phyloP scores from a whole-genome alignment of 1,140 invertebrate species.

The Amphibalanus amphitrite region DNA sequence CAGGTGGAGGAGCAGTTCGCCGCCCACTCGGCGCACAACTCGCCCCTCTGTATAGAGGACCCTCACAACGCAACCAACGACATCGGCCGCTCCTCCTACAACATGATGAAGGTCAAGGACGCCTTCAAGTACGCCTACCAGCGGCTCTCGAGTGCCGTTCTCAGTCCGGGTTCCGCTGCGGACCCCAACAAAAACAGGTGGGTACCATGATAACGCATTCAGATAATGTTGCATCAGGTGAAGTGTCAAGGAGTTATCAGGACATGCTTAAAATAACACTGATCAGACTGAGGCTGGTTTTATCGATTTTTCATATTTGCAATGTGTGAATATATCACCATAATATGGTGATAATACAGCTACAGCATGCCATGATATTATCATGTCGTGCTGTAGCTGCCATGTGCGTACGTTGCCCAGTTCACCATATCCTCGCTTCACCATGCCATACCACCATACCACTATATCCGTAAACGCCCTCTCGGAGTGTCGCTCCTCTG shows the following conservation, averaged over 20 bases:
- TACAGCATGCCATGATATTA: too few species aligned
- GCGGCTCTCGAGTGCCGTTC: slow-evolving; percentile 58
- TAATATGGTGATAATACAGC: too few species aligned
- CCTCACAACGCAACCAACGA: slow-evolving; percentile 88
- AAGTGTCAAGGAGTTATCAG: not conserved
- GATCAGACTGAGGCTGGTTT: too few species aligned
- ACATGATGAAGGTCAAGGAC: slow-evolving; percentile 68
- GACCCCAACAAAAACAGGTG: not conserved
- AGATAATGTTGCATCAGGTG: not conserved
- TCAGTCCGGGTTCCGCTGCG: not conserved
- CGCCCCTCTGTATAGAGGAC: slow-evolving; percentile 93
- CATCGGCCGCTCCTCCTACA: slow-evolving; percentile 92
- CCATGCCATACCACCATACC: too few species aligned
- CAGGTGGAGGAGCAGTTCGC: slow-evolving; percentile 41
- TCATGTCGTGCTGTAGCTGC: too few species aligned
- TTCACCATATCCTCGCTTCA: too few species aligned
- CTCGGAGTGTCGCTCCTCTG: too few species aligned
- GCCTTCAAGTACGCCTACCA: slow-evolving; percentile 92
- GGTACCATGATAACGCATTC: not conserved
- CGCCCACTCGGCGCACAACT: slow-evolving; percentile 81
- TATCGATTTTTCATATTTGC: too few species aligned
- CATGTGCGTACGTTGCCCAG: too few species aligned
- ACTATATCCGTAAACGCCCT: too few species aligned
- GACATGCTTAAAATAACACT: not conserved
- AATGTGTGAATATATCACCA: too few species aligned